Base-by-base conservation (phyloP, 64 coral and sea anemone genomes). In the Orbicella faveolata region DNA sequence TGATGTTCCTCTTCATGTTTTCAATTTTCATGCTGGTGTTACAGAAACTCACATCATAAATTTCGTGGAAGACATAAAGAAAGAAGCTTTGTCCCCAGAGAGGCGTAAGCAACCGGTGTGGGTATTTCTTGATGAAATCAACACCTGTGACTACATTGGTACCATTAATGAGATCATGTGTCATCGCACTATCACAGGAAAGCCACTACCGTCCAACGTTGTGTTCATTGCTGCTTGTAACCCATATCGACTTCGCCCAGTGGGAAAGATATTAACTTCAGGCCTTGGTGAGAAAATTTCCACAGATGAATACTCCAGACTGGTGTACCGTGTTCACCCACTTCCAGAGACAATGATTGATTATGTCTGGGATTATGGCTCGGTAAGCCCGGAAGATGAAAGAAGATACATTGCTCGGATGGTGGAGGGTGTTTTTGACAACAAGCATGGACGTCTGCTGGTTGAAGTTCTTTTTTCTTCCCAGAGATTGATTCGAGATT, bases 271-370 rank as follows among this genome's bases (percentile, higher is more conserved):
- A 25, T 79, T 87, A 86, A 98, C 96, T 1, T 93, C 96, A 52
- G 96, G 96, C 26, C 33, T 98, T 62, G 77, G 83, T 83, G 96
- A 87, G 11, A 98, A 98, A 78, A 90, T 77, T 0, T 61, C 81
- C 6, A 25, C 73, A 34, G 96, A 98, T 88, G 93, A 98, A 67
- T 93, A 90, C 62, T 98, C 96, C 0, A 90, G 81, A 74, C 72
- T 98, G 57, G 96, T 98, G 4, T 98, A 98, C 63, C 93, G 96
- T 30, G 96, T 98, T 26, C 93, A 98, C 70, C 96, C 96, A 23
- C 80, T 98, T 39, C 96, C 96, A 2, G 96, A 98, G 25, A 94
- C 96, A 33, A 98, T 98, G 96, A 95, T 95, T n/a, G 96, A 98
- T 73, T 98, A 95, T 85, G 96, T 98, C 9, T 98, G 96, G 96